Evolutionary conservation across 2,888 invertebrate species (phyloP).

Genomic region (Gasteruption jaculator): DNA sequence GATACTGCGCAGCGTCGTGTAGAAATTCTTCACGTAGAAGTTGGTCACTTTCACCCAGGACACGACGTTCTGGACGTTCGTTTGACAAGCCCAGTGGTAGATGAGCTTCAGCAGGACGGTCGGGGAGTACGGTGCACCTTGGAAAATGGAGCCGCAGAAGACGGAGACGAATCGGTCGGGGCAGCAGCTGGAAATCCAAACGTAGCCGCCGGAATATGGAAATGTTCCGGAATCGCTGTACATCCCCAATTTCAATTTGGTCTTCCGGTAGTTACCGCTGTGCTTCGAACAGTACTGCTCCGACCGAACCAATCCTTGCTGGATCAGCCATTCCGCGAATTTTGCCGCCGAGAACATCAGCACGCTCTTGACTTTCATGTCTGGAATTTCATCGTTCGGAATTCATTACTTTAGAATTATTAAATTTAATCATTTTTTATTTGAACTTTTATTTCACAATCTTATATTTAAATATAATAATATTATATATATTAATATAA

Average conservation of each 20-base stretch:
- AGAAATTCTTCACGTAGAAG: conserved; percentile 63
- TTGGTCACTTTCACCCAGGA: conserved; percentile 84
- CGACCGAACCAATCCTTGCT: conserved; percentile 75
- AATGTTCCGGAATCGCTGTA: conserved; percentile 82
- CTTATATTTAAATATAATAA: neutral
- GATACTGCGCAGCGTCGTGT: conserved; percentile 69
- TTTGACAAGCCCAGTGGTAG: conserved; percentile 90
- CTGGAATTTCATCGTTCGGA: too few species aligned
- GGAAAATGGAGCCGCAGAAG: conserved; percentile 82
- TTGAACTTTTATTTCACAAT: neutral
- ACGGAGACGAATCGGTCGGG: conserved; percentile 81
- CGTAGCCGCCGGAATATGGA: conserved; percentile 84
- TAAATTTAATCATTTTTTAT: neutral
- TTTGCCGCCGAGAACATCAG: conserved; percentile 78
- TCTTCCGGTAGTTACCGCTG: conserved; percentile 49
- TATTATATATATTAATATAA: neutral
- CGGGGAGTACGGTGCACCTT: conserved; percentile 80
- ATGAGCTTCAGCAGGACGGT: conserved; percentile 77
- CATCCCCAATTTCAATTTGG: conserved; percentile 76
- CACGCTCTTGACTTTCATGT: conserved; percentile 77
- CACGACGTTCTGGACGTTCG: conserved; percentile 81
- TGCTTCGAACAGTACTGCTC: conserved; percentile 76
- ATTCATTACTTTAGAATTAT: neutral
- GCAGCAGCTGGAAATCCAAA: conserved; percentile 87
- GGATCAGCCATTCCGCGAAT: conserved; percentile 87